Percentiles rank a stretch among this genome's conserved stretches.
phyloP scores from a whole-genome alignment of 2,888 invertebrate species.

The Campoletis raptor region DNA sequence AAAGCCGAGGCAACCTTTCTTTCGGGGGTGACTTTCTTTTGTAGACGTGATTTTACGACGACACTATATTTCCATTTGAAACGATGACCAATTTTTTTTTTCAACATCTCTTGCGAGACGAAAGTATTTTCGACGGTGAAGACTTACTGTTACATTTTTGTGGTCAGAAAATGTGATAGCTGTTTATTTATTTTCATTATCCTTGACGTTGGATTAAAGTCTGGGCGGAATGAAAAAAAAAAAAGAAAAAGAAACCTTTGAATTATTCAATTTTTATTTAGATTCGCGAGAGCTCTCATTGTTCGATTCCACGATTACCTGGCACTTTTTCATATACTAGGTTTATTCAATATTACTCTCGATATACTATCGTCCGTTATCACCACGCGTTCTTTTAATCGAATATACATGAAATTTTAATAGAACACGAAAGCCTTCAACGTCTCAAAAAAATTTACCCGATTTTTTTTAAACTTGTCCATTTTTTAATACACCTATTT shows the following conservation, averaged over 20 bases:
- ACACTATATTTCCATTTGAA: not conserved
- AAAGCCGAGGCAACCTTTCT: not conserved
- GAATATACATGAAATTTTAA: not conserved
- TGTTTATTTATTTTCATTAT: not conserved
- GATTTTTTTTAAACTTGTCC: no score
- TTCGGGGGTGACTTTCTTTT: not conserved
- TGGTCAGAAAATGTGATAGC: not conserved
- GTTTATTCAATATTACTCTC: not conserved
- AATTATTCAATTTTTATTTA: constrained; percentile 30
- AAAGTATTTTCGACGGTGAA: not conserved
- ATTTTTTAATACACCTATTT: no score
- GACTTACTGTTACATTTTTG: not conserved
- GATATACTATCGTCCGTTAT: not conserved
- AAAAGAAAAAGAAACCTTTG: not conserved
- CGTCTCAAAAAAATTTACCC: not conserved
- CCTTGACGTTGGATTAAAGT: not conserved
- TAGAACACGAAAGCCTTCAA: not conserved
- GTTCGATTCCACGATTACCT: constrained; percentile 1
- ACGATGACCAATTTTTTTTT: not conserved
- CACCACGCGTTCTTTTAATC: not conserved
- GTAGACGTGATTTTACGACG: not conserved
- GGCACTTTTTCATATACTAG: not conserved
- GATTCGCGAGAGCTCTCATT: not conserved
- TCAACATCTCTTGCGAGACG: not conserved
- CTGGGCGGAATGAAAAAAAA: not conserved